Conservation (phyloP, 2,797 vertebrate species). For the Anguilla obscura region DNA sequence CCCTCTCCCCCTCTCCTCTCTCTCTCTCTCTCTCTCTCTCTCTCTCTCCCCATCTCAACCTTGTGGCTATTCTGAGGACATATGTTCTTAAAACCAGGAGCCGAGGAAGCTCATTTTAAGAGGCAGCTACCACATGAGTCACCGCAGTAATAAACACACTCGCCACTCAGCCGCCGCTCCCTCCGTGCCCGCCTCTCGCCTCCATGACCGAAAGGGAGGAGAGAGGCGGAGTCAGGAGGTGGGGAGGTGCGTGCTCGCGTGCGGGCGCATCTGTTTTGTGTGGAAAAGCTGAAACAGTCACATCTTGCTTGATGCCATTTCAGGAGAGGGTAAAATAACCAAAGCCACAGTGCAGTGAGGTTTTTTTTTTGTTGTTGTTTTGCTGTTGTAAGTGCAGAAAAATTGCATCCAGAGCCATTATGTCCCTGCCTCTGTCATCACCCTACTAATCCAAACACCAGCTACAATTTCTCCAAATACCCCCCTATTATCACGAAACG, state of each 20-base stretch:
- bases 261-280: background rate
- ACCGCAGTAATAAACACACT: slow-evolving; percentile 66
- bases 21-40: slow-evolving; percentile 24
- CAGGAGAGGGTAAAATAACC: background rate
- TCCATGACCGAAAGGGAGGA: background rate
- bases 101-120: slow-evolving; percentile 59
- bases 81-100: slow-evolving; percentile 59
- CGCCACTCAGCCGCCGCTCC: slow-evolving; percentile 29
- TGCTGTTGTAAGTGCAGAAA: background rate
- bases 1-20: slow-evolving; percentile 6
- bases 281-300: background rate
- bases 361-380: background rate
- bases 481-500: background rate
- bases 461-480: background rate
- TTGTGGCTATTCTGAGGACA: slow-evolving; percentile 45
- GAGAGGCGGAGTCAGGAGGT: background rate
- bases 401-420: background rate
- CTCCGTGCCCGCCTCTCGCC: background rate
- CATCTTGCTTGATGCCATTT: background rate
- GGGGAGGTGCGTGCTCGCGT: background rate
- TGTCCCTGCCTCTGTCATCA: background rate
- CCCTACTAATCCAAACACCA: background rate
- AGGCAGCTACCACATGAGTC: slow-evolving; percentile 70
- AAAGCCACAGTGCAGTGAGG: background rate
- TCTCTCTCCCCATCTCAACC: background rate